Conservation (phyloP, 2,113 vertebrate species). For the Atlantisia rogersi region DNA sequence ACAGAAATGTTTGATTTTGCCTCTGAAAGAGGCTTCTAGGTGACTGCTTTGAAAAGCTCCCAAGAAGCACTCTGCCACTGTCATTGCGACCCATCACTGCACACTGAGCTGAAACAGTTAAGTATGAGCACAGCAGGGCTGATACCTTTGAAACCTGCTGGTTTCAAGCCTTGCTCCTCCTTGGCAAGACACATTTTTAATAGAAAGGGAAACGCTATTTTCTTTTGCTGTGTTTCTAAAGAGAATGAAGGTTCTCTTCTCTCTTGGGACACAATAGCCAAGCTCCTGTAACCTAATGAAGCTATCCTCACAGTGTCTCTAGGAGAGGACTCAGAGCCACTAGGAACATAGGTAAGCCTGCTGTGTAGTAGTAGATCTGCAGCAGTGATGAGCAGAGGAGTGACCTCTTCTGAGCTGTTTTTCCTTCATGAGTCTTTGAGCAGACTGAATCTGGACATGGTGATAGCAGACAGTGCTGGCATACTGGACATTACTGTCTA, state of each 20-base stretch:
- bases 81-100: neutral
- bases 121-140: neutral
- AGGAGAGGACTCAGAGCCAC: neutral
- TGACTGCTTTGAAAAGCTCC: neutral
- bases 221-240: neutral
- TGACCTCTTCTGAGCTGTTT: neutral
- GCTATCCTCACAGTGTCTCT: neutral
- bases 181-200: neutral
- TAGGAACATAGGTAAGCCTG: neutral
- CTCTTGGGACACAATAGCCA: neutral
- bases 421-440: neutral
- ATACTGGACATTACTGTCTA: fast-evolving
- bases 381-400: neutral
- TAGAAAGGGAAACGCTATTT: neutral
- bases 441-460: neutral
- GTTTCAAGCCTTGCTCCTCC: neutral
- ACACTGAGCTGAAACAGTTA: neutral
- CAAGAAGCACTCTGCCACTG: neutral
- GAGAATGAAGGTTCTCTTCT: neutral
- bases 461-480: neutral
- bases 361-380: neutral
- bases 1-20: neutral
- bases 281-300: neutral
- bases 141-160: neutral
- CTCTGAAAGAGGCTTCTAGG: neutral